Base-by-base conservation (phyloP, 2,888 invertebrate genomes). In the Drosophila paranaensis region DNA sequence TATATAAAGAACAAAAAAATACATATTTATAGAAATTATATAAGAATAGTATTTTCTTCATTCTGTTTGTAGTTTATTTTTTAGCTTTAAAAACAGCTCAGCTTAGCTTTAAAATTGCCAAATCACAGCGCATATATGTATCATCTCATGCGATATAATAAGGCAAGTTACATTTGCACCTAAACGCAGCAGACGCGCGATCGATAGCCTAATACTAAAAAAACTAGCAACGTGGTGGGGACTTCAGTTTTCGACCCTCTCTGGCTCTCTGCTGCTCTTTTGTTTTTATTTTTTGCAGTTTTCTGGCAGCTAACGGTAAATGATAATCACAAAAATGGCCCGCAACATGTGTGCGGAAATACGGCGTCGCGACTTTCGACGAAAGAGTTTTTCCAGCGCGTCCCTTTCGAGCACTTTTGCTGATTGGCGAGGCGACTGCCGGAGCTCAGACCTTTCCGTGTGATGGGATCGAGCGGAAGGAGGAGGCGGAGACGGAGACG, bases 301-400 rank as follows among this genome's bases (percentile, higher is more conserved):
- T 42, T 63, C 48, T 33, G 55, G 55, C 42, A 60, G 57, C 42
- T 46, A 81, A 74, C 84, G 77, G 81, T 77, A 89, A 89, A 85
- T 85, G 89, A 85, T 89, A 85, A 81, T 82, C 85, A 87, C 81
- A 81, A 77, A 87, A 89, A 88, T 82, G 79, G 76, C 79, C 78
- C 62, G 86, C 89, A 86, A 89, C 89, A 86, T 89, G 88, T 89
- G 86, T 88, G 88, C 87, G 87, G 81, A 84, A 88, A 88, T 86
- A 81, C 89, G 54, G 71, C 72, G 85, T 57, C 88, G 85, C 89
- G 88, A 87, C 80, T 88, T 82, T 82, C 66, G 73, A 78, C 74
- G 84, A 81, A 84, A 86, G 84, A 79, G 84, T 79, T 88, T 81
- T 70, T 42, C 67, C 66, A 14, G 68, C 54, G 66, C 71, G 72